Base-by-base conservation (phyloP, 2,113 vertebrate genomes). In the Oncorhynchus kisutch region DNA sequence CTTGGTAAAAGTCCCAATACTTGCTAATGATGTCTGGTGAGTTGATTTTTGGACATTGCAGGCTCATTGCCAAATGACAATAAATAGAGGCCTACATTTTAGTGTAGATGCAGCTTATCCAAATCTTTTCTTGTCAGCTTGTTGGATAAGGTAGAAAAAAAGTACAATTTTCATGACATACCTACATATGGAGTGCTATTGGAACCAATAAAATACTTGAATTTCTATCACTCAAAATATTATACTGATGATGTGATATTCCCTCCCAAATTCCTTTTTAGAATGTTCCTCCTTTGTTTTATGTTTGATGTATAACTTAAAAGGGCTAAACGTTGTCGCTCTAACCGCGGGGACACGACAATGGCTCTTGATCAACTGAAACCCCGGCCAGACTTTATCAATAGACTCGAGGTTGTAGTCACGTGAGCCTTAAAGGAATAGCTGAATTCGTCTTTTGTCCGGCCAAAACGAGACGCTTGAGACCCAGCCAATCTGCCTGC, bases 381-480 rank as follows among this genome's bases (percentile, higher is more conserved):
- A 88, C 85, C 73, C 85, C 83, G 68, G 20, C 65, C 78, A 81
- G 82, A 85, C 81, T 67, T 64, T 86, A 89, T 88, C 86, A 87
- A 86, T 85, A 76, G 83, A 85, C 59, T 3, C 51, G 75, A 88
- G 81, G 20, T 13, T 88, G 82, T 29, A 83, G 82, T 89, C 89
- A 88, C 22, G 84, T 88, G 86, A 89, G 85, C 85, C 87, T 90
- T 88, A 91, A 88, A 92, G 86, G 84, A 70, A 85, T 78, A 67
- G 80, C 85, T 85, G 79, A 91, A 91, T 91, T 90, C 89, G 88
- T 88, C 91, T 89, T 90, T 91, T 92, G 90, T 91, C 85, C 48
- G 75, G 85, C 79, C 86, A 78, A 88, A 90, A 91, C 72, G 86
- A 90, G 91, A 86, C 87, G 82, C 88, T 89, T 83, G 90, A 90